phyloP scores from a whole-genome alignment of 2,797 vertebrate species.

The Danionella dracula region DNA sequence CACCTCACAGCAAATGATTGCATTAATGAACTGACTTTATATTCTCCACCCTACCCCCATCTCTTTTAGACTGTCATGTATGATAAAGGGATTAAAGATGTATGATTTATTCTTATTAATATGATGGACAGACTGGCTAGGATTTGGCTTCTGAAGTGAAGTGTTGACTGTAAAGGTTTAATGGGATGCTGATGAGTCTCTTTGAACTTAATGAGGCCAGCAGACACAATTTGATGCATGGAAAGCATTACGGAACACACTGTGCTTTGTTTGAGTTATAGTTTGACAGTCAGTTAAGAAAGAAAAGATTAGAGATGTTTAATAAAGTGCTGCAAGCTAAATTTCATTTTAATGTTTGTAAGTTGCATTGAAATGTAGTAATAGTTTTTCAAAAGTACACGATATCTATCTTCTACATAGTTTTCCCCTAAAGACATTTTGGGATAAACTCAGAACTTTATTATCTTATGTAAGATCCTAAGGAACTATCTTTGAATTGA shows the following conservation, averaged over 20 bases:
- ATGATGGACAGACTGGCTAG: slow-evolving; percentile 17
- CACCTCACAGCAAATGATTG: slow-evolving; percentile 24
- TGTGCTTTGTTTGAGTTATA: too few species aligned
- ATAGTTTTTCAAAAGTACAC: too few species aligned
- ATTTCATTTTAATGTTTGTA: too few species aligned
- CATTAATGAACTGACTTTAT: slow-evolving; percentile 11
- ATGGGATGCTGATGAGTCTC: slow-evolving; percentile 55
- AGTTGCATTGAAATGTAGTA: too few species aligned
- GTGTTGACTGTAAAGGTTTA: slow-evolving; percentile 50
- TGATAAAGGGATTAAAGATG: slow-evolving; percentile 23
- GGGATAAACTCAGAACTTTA: too few species aligned
- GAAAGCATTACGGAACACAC: slow-evolving; percentile 13
- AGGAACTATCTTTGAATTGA: too few species aligned
- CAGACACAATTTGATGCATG: slow-evolving; percentile 59
- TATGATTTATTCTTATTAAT: slow-evolving; percentile 34
- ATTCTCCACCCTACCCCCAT: neutral
- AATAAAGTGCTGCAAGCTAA: too few species aligned
- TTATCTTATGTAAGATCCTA: too few species aligned
- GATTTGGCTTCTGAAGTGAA: slow-evolving; percentile 39
- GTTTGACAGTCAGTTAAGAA: too few species aligned
- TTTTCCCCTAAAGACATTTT: too few species aligned
- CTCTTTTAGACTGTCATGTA: slow-evolving; percentile 1
- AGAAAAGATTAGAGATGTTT: too few species aligned
- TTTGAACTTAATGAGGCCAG: slow-evolving; percentile 65
- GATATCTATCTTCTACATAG: too few species aligned